Conservation (phyloP, 2,113 vertebrate species). For the Martes martes region DNA sequence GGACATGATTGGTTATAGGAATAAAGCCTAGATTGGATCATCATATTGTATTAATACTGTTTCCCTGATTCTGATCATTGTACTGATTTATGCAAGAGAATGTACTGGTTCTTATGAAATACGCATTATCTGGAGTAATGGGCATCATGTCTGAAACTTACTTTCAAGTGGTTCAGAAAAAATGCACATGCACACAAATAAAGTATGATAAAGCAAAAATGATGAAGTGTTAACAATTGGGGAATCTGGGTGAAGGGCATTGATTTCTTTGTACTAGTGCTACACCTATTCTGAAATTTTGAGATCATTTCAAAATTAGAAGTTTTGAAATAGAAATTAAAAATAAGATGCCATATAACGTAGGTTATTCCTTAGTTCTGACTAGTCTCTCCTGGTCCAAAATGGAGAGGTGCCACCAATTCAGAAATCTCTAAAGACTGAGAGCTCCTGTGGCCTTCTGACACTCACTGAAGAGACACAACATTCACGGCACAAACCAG, state of each 20-base stretch:
- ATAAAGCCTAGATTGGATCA: neutral
- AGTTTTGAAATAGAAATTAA: neutral
- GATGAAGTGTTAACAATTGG: neutral
- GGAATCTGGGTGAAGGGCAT: neutral
- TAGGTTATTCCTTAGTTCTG: neutral
- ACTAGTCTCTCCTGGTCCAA: neutral
- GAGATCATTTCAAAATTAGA: neutral
- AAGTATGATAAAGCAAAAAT: neutral
- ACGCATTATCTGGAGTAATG: neutral
- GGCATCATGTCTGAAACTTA: neutral
- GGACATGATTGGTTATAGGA: neutral
- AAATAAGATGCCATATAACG: neutral
- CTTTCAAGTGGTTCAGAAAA: neutral
- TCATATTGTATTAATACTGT: rapidly evolving
- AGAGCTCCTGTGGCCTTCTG: neutral
- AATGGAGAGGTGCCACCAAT: neutral
- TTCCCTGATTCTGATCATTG: neutral
- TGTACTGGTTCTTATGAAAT: neutral
- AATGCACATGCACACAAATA: neutral
- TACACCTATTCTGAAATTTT: neutral
- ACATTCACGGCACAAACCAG: rapidly evolving
- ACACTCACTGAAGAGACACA: neutral
- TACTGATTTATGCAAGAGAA: neutral
- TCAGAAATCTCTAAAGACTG: neutral
- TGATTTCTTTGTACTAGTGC: neutral